A percentile compares a stretch with the other conserved stretches of the same genome.
phyloP scores from a whole-genome alignment of 2,888 invertebrate genomes.

The Willowsia nigromaculata region DNA sequence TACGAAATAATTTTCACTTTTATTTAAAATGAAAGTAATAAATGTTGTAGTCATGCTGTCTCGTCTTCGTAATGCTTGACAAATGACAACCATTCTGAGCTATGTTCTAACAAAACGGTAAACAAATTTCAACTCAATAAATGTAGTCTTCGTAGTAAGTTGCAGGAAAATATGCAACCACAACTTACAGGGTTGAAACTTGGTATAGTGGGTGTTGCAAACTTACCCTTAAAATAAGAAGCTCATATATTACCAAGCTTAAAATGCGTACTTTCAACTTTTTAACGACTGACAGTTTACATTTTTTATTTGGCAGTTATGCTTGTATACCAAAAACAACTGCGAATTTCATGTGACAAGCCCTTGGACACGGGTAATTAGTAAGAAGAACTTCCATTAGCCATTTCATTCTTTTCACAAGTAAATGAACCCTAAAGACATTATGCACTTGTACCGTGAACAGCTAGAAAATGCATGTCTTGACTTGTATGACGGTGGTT shows the following conservation, averaged over 20 bases:
- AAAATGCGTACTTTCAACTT: not conserved
- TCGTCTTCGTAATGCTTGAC: not conserved
- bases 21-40: slow-evolving; percentile 19
- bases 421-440: slow-evolving; percentile 54
- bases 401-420: slow-evolving; percentile 26
- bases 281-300: not conserved
- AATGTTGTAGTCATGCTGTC: slow-evolving; percentile 45
- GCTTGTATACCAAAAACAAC: not conserved
- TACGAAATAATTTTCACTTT: slow-evolving; percentile 13
- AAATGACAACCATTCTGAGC: not conserved
- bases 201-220: not conserved
- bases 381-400: slow-evolving; percentile 32
- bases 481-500: not conserved
- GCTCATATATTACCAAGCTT: not conserved
- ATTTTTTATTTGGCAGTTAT: not conserved
- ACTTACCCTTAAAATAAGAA: too few species aligned
- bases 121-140: not conserved
- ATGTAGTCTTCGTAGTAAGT: not conserved
- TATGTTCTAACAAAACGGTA: not conserved
- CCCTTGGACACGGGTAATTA: slow-evolving; percentile 62
- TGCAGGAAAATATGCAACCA: not conserved
- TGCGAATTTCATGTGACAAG: slow-evolving; percentile 50
- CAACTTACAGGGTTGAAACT: not conserved
- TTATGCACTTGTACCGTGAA: not conserved
- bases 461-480: slow-evolving; percentile 26